phyloP scores from a whole-genome alignment of 35 echinoderm and acorn worm species.

The Nesometra sesokonis region DNA sequence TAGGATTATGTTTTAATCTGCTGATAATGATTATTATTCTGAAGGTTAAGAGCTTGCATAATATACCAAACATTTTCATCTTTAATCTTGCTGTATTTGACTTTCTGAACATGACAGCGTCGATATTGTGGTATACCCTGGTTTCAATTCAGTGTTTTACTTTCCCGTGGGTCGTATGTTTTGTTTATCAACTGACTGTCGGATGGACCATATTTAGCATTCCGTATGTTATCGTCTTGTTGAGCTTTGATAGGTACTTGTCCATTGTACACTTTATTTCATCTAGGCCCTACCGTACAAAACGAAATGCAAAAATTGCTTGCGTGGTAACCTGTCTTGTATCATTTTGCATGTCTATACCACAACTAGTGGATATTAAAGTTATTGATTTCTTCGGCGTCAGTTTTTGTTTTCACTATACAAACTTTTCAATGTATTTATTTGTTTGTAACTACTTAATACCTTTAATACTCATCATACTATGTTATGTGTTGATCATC shows the following conservation, averaged over 20 bases:
- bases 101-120: background rate
- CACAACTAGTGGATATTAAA: background rate
- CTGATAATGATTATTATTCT: background rate
- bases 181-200: background rate
- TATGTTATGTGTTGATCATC: conserved; percentile 79
- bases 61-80: background rate
- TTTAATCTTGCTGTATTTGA: background rate
- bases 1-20: background rate
- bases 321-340: background rate
- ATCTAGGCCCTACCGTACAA: background rate
- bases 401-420: background rate
- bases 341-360: background rate
- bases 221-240: background rate
- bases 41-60: background rate
- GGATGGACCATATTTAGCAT: background rate
- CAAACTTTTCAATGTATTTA: conserved; percentile 23
- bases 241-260: background rate
- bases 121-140: background rate
- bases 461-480: conserved; percentile 56
- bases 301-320: background rate
- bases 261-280: background rate
- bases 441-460: conserved; percentile 55
- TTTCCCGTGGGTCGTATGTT: background rate
- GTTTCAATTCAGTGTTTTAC: no score
- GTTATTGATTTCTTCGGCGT: background rate